Evolutionary conservation across 2,113 vertebrate species (phyloP).

Genomic region (Vulpes lagopus): DNA sequence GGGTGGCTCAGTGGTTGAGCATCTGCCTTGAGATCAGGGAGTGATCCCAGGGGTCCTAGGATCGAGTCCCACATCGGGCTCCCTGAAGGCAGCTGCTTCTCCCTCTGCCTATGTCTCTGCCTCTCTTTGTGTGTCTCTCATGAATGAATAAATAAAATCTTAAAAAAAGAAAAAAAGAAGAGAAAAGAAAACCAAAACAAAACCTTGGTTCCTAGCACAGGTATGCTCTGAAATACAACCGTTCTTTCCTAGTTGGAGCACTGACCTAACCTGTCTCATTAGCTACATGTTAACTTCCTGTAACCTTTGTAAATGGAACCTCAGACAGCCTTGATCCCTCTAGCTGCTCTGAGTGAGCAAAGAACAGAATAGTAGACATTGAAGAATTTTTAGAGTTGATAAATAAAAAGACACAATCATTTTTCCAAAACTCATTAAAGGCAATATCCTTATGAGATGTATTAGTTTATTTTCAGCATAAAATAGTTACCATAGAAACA

Average conservation of each 20-base stretch:
- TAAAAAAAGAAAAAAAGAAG: too few species aligned
- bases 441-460: constrained; percentile 11
- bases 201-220: neutral
- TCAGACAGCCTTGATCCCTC: neutral
- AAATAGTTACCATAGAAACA: constrained; percentile 65
- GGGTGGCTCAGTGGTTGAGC: too few species aligned
- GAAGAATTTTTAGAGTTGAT: neutral
- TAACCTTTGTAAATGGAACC: neutral
- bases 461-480: constrained; percentile 71
- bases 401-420: constrained; percentile 22
- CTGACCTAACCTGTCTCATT: neutral
- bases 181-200: neutral
- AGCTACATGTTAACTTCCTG: neutral
- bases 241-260: neutral
- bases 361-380: neutral
- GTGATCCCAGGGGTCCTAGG: too few species aligned
- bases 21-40: too few species aligned
- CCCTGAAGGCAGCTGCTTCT: too few species aligned
- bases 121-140: too few species aligned
- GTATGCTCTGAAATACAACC: neutral
- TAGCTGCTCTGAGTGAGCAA: neutral
- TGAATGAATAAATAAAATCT: too few species aligned
- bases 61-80: too few species aligned
- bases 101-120: too few species aligned
- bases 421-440: constrained; percentile 33